Evolutionary conservation across 2,888 invertebrate species (phyloP).

Genomic region (Eupithecia inturbata): DNA sequence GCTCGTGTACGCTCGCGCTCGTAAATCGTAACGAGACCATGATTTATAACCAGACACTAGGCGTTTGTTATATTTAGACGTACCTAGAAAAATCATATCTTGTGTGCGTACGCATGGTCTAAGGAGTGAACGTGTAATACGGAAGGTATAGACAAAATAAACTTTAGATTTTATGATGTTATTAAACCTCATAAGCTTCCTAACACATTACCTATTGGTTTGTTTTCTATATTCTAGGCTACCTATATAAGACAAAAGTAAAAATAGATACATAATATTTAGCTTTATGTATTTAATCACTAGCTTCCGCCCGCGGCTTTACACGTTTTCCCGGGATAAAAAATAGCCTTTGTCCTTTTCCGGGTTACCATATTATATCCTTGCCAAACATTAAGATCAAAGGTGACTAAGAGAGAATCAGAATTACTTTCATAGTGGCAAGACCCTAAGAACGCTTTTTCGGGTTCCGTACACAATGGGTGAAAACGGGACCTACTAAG

Average conservation of each 20-base stretch:
- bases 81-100: conserved; percentile 67
- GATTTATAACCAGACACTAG: conserved; percentile 74
- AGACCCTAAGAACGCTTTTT: too few relatives aligned
- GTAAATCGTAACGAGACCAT: conserved; percentile 82
- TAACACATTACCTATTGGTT: conserved; percentile 19
- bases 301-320: not conserved
- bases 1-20: conserved; percentile 70
- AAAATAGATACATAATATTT: not conserved
- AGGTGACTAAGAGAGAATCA: not conserved
- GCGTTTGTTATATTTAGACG: conserved; percentile 60
- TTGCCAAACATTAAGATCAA: not conserved
- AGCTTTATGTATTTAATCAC: not conserved
- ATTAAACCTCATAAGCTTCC: conserved; percentile 24
- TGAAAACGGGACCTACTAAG: too few relatives aligned
- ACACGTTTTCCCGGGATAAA: not conserved
- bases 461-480: too few relatives aligned
- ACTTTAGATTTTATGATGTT: conserved; percentile 25
- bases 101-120: conserved; percentile 33
- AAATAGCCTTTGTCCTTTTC: not conserved
- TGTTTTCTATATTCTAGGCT: conserved; percentile 10
- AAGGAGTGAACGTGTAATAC: conserved; percentile 2
- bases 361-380: not conserved
- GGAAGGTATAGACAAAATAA: conserved; percentile 30
- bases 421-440: not conserved
- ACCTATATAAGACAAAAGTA: not conserved